Percentiles rank a stretch among this genome's conserved stretches.
Conservation (phyloP, 2,888 invertebrate species). For the Drosophila cyrtoloma region DNA sequence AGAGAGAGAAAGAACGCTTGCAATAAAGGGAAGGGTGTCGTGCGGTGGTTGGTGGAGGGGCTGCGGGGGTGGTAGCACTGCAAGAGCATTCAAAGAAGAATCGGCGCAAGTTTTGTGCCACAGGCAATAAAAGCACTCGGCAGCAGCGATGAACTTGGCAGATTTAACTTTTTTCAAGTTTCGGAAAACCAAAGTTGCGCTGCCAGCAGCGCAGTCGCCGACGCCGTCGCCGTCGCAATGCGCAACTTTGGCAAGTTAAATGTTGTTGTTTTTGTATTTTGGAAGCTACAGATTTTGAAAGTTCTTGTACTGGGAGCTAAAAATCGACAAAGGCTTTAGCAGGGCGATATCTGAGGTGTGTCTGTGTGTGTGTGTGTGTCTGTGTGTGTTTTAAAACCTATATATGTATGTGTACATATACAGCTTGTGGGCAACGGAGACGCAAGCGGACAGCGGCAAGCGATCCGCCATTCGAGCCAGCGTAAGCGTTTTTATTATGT, state of each 20-base stretch:
- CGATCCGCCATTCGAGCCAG: constrained; percentile 61
- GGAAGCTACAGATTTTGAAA: constrained; percentile 84
- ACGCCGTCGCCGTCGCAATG: constrained; percentile 8
- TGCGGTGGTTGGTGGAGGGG: background rate
- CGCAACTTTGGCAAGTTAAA: constrained; percentile 79
- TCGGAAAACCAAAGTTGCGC: constrained; percentile 66
- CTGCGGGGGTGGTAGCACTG: background rate
- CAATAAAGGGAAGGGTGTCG: background rate
- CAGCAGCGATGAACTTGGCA: constrained; percentile 74
- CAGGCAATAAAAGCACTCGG: constrained; percentile 74
- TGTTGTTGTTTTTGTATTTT: constrained; percentile 47
- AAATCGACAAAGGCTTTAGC: constrained; percentile 83
- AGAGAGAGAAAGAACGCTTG: background rate
- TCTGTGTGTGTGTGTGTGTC: constrained; percentile 23
- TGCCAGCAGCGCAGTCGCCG: constrained; percentile 17
- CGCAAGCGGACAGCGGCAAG: constrained; percentile 16
- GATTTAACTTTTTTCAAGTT: constrained; percentile 80
- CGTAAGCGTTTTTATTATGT: constrained; percentile 56
- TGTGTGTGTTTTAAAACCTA: constrained; percentile 32
- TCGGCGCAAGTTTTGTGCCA: constrained; percentile 32
- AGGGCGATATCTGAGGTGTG: constrained; percentile 71
- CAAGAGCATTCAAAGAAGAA: constrained; percentile 40
- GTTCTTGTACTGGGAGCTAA: constrained; percentile 85
- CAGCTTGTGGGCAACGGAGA: constrained; percentile 19
- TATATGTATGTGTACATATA: background rate